Evolutionary conservation across 2,797 vertebrate species (phyloP), one percentile per base, ranked within the genome.

Genomic region (Erithacus rubecula): DNA sequence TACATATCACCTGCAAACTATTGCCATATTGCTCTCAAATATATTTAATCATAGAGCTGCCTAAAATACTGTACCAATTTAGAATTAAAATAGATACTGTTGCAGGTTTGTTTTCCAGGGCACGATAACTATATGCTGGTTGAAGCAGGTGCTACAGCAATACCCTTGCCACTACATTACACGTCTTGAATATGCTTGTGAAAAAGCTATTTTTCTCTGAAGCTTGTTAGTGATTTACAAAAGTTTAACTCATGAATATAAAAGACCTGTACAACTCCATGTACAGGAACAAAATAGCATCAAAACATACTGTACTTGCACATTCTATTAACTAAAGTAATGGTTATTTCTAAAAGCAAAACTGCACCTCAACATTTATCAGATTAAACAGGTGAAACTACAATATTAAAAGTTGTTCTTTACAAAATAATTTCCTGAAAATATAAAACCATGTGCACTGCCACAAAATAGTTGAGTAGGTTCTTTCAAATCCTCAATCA

Each of bases 401-500:
- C 92, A 96, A 95, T 98, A 98, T 97, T 98, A 98, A 98, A 98
- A 98, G 97, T 98, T 97, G 97, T 93, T 97, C 96, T 97, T 97
- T 98, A 98, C 97, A 98, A 98, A 98, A 98, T 97, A 96, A 98
- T 97, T 97, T 98, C 96, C 97, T 97, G 96, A 98, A 98, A 97
- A 98, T 98, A 98, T 93, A 98, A 98, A 98, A 98, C 97, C 97
- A 98, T 97, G 97, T 97, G 97, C 97, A 97, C 97, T 97, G 97
- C 98, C 97, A 97, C 97, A 98, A 98, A 98, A 98, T 95, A 97
- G 96, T 94, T 89, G 95, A 98, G 94, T 92, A 96, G 93, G 96
- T 97, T 98, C 96, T 97, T 97, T 94, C 93, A 97, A 96, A 97
- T 97, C 96, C 96, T 97, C 96, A 95, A 91, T 96, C 94, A 94